Evolutionary conservation across 2,888 invertebrate genomes (phyloP), one percentile per base, ranked within the genome.

Genomic region (Cistogaster globosa): DNA sequence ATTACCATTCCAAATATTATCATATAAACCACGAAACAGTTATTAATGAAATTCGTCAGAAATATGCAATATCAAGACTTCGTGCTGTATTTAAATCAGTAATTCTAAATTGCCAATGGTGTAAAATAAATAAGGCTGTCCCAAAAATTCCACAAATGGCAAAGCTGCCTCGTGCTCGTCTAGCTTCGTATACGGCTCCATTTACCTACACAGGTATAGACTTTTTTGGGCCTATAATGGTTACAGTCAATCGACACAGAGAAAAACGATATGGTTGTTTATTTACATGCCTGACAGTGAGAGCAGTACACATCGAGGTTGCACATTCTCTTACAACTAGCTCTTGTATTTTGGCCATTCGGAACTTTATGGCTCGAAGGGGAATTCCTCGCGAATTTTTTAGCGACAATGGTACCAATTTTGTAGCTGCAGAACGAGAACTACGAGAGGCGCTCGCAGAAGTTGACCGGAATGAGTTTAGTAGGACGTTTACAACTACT

Each of bases 141-240:
- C 81, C 82, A 16, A 4, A 20, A 14, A 36, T n/a, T 26, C 81
- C 80, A 45, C 77, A 72, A 60, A 83, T 86, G 82, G 74, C 63
- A n/a, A 83, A 55, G n/a, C 16, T 87, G 8, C 75, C 78, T 11
- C 60, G 45, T 14, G 68, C 71, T 38, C 62, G 76, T 9, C 51
- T 84, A 2, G 57, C 72, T 18, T 51, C 79, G 2, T 72, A 63
- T 51, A 68, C 48, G 1, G 65, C 53, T 4, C 81, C 83, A 20
- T 87, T 87, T 58, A 81, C 86, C 0, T 83, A 57, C 53, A 76
- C 68, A 2, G 80, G 80, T 0, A n/a, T 83, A 14, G 85, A 78
- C 14, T 83, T 77, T 62, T 83, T 86, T 58, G 80, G 83, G 0
- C 86, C 84, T 0, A 42, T 86, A 45, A 22, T 60, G n/a, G 69